A percentile compares a stretch with the other conserved stretches of the same genome.
These are phyloP conservation scores for Cynodonichthys magdalenae DNA, from an alignment of 2,797 vertebrate genomes.

Conservation along the genomic window DNA sequence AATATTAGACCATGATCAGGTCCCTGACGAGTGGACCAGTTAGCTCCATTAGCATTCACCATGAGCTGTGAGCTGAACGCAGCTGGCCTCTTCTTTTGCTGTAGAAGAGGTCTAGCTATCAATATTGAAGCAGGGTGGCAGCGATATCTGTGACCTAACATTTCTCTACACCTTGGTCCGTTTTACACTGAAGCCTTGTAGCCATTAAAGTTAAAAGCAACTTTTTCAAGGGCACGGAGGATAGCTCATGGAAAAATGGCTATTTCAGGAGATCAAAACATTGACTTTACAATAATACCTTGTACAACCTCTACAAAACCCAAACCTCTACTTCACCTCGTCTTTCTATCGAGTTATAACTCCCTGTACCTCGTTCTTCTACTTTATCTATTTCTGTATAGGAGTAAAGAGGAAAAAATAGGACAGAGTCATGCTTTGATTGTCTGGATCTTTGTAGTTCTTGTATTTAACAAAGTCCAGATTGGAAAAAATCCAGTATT, in stretches of 20 bases:
- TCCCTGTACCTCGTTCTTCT: not conserved
- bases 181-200: conserved; percentile 21
- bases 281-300: conserved; percentile 35
- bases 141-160: conserved; percentile 23
- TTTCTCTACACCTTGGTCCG: conserved; percentile 16
- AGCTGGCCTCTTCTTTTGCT: conserved; percentile 3
- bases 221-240: conserved; percentile 22
- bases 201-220: conserved; percentile 14
- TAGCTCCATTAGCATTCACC: conserved; percentile 24
- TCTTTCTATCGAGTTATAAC: not conserved
- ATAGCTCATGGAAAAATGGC: conserved; percentile 10
- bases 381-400: not conserved
- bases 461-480: not conserved
- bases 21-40: conserved; percentile 25
- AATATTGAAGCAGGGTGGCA: conserved; percentile 4
- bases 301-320: not conserved
- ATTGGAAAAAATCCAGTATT: not conserved
- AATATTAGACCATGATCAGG: conserved; percentile 5
- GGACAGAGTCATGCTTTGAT: not conserved
- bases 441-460: conserved; percentile 1
- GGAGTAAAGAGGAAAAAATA: conserved; percentile 2
- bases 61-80: conserved; percentile 13
- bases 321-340: conserved; percentile 31
- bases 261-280: conserved; percentile 29
- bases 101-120: conserved; percentile 1